Base-by-base conservation (phyloP, 2,888 invertebrate species). In the Ormyrus labotus region DNA sequence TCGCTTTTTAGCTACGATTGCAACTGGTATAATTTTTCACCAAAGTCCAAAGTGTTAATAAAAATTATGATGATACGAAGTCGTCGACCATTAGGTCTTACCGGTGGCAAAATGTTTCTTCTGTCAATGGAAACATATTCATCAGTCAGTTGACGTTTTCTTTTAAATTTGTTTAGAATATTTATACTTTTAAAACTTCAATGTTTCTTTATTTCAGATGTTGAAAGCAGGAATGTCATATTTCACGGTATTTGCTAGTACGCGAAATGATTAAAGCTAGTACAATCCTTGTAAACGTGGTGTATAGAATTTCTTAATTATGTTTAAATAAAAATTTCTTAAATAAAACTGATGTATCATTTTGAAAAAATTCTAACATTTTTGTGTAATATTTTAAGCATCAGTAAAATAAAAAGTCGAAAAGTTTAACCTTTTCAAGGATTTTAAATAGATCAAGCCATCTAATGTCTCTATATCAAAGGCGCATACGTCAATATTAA, bases 21-120 rank as follows among this genome's bases (percentile, higher is more conserved):
- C 10, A 9, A 64, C 10, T 81, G 81, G 78, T 81, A 77, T n/a
- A 53, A 74, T 69, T 74, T 81, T 6, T 51, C 73, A 57, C 13
- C 48, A 5, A 73, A 60, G 13, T 60, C 5, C 11, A 73, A 77
- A 70, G 34, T 13, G 11, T 9, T 81, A 13, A 13, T 81, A 10
- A 51, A 11, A 10, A 58, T 77, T 11, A 78, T 81, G 13, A 81
- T 77, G 64, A 9, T 45, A 0, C 13, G 65, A 53, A 74, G 73
- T 55, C 60, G 64, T 9, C 50, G 61, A 0, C 73, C 81, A 8
- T 65, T 58, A 4, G 6, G 55, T 45, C 50, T 74, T 6, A 73
- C 73, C 0, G 77, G 73, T n/a, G 77, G 81, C 6, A 78, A 78
- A 64, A 60, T 81, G 73, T 78, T 81, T n/a, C n/a, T 81, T 13